A percentile compares a stretch with the other conserved stretches of the same genome.
Conservation (phyloP, 1,140 invertebrate species). For the Hycleus cichorii region DNA sequence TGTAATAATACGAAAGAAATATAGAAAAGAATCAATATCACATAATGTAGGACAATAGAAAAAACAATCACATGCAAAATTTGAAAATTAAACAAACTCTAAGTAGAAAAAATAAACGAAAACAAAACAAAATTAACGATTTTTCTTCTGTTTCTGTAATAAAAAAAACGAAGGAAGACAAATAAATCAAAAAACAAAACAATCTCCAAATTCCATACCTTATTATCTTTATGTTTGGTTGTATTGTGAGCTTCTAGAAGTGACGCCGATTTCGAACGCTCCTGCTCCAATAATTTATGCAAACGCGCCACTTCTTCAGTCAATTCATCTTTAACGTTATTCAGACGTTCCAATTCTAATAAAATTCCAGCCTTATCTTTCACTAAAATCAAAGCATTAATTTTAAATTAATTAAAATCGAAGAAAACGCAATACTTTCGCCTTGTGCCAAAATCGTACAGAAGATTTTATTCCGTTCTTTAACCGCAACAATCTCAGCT, state of each 20-base stretch:
- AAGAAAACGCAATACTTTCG: conserved; percentile 54
- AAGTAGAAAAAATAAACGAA: neutral
- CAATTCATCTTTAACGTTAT: conserved; percentile 63
- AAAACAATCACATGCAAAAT: neutral
- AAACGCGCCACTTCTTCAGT: conserved; percentile 60
- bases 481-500: conserved; percentile 63
- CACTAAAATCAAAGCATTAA: conserved; percentile 46
- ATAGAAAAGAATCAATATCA: neutral
- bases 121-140: neutral
- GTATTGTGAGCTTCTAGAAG: neutral
- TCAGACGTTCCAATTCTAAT: conserved; percentile 63
- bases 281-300: conserved; percentile 69
- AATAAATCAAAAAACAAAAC: neutral
- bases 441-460: conserved; percentile 69
- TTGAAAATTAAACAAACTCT: neutral
- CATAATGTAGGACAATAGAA: neutral
- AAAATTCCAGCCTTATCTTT: conserved; percentile 71
- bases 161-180: neutral
- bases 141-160: neutral
- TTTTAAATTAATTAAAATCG: neutral
- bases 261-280: conserved; percentile 54
- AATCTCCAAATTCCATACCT: neutral
- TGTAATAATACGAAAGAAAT: neutral
- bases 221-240: neutral
- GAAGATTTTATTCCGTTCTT: conserved; percentile 68